Evolutionary conservation across 2,888 invertebrate species (phyloP).

Genomic region (Agriopis leucophaearia): DNA sequence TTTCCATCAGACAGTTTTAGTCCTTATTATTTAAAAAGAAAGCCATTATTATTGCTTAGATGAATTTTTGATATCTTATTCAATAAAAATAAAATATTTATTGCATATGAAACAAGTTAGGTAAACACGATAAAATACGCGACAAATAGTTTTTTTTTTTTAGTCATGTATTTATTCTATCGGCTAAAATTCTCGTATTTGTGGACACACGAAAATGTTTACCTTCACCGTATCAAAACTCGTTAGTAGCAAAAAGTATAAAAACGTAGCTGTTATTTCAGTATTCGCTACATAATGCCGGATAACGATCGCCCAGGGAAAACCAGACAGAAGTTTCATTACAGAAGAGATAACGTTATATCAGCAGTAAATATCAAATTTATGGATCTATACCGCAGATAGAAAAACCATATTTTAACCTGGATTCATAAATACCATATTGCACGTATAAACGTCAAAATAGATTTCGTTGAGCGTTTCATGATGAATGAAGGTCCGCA

Average conservation of each 20-base stretch:
- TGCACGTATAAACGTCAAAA: conserved; percentile 29
- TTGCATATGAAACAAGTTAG: no score
- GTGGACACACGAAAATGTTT: background rate
- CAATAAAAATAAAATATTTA: no score
- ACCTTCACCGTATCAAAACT: conserved; percentile 3
- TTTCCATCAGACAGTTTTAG: no score
- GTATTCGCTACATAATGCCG: conserved; percentile 31
- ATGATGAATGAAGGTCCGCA: conserved; percentile 19
- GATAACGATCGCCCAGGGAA: conserved; percentile 48
- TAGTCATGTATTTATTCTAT: background rate
- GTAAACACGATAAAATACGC: no score
- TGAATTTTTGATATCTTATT: no score
- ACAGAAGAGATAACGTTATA: conserved; percentile 50
- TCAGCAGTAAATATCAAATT: conserved; percentile 54
- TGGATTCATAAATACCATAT: conserved; percentile 29
- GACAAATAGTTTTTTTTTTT: no score
- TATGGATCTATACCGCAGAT: conserved; percentile 49
- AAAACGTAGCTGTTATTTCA: conserved; percentile 17
- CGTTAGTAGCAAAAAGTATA: conserved; percentile 13
- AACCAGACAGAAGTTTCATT: conserved; percentile 51
- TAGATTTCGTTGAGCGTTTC: conserved; percentile 35
- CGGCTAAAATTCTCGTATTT: background rate
- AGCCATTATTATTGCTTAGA: no score
- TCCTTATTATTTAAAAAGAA: no score
- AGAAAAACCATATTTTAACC: conserved; percentile 26